A percentile compares a stretch with the other conserved stretches of the same genome.
These are phyloP conservation scores for Saturnia japonica DNA, from an alignment of 2,888 invertebrate genomes.

Conservation along the genomic window DNA sequence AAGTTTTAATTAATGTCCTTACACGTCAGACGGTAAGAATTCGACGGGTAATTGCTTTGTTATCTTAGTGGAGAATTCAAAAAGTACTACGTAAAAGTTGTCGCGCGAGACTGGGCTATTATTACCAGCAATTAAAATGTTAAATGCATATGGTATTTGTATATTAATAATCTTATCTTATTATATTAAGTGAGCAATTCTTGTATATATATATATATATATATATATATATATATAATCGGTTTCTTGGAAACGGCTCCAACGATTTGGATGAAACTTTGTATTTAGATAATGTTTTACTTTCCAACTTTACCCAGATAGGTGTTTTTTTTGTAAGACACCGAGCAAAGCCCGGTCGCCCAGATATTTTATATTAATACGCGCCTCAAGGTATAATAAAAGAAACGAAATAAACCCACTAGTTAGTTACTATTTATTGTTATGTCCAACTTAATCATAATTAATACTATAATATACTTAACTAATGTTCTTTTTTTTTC, in stretches of 20 bases:
- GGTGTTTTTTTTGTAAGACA: no score
- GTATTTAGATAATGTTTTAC: no score
- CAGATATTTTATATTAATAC: not conserved
- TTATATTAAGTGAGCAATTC: no score
- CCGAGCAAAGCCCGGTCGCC: no score
- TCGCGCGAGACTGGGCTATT: slow-evolving; percentile 7
- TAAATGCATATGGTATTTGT: slow-evolving; percentile 1
- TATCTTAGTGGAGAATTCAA: slow-evolving; percentile 23
- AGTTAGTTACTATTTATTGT: not conserved
- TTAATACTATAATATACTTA: not conserved
- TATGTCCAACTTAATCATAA: not conserved
- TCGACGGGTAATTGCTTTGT: slow-evolving; percentile 28
- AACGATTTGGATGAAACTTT: no score
- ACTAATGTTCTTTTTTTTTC: not conserved
- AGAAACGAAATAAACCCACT: not conserved
- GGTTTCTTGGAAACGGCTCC: no score
- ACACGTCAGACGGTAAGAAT: slow-evolving; percentile 20
- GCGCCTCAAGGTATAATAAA: not conserved
- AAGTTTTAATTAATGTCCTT: slow-evolving; percentile 22
- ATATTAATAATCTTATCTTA: slow-evolving; percentile 1
- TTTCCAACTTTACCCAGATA: no score
- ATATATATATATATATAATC: no score
- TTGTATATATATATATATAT: no score
- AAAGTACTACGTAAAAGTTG: slow-evolving; percentile 20
- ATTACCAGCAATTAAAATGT: slow-evolving; percentile 11